Percentiles rank a stretch among this genome's conserved stretches.
Evolutionary conservation across 2,113 vertebrate genomes (phyloP).

Genomic region (Vulpes vulpes): DNA sequence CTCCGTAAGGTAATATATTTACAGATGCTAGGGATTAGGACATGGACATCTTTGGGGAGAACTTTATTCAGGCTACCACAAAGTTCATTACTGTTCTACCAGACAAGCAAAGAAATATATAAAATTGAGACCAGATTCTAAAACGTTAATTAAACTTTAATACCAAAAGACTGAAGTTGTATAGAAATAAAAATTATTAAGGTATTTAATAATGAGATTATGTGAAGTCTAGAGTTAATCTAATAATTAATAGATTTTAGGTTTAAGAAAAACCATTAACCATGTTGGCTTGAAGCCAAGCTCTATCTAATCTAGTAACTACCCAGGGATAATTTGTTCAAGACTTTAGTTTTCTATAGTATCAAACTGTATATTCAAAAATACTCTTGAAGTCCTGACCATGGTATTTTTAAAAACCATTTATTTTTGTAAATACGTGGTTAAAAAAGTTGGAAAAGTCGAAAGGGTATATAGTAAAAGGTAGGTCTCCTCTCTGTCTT

Average conservation of each 20-base stretch:
- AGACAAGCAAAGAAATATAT: neutral
- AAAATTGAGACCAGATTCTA: neutral
- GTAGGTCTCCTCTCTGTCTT: neutral
- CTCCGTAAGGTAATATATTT: neutral
- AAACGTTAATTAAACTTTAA: constrained; percentile 44
- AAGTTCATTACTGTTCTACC: neutral
- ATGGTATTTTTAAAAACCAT: neutral
- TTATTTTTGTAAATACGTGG: constrained; percentile 7
- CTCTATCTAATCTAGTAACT: neutral
- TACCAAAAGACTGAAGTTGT: neutral
- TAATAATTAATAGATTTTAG: neutral
- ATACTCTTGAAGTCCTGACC: neutral
- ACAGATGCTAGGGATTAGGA: neutral
- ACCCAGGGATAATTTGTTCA: neutral
- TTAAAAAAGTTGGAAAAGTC: neutral
- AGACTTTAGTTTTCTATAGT: neutral
- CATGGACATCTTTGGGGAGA: neutral
- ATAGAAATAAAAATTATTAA: constrained; percentile 29
- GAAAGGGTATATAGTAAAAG: neutral
- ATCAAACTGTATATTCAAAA: neutral
- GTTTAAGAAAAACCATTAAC: constrained; percentile 33
- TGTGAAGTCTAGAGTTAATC: neutral
- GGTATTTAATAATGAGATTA: neutral
- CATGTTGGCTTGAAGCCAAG: neutral
- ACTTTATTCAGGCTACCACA: neutral